Conservation (phyloP, 53 echinoderm and acorn worm species). For the Henricia sp. region DNA sequence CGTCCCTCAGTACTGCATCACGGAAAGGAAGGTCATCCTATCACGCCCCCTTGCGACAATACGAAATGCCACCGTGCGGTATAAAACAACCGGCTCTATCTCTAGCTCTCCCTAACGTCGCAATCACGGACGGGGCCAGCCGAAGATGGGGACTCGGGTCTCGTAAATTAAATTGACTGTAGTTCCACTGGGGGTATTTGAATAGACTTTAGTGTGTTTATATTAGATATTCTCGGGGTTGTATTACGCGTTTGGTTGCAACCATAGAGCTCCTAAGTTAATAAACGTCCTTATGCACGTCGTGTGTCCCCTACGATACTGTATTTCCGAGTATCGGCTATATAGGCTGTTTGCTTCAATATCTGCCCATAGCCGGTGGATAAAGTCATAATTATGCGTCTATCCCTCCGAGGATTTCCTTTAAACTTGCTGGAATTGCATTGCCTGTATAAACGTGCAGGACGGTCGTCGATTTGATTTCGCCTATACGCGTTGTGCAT, state of each 20-base stretch:
- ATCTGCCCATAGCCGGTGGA: not conserved
- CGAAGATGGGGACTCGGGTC: not conserved
- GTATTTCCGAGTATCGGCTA: not conserved
- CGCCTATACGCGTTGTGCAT: no score
- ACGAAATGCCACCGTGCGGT: not conserved
- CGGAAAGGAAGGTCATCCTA: not conserved
- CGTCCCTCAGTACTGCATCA: not conserved
- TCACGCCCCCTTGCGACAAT: conserved; percentile 12
- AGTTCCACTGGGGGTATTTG: conserved; percentile 9
- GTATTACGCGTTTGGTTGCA: not conserved
- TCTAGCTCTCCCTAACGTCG: not conserved
- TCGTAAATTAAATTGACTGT: not conserved
- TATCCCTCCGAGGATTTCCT: no score
- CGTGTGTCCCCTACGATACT: not conserved
- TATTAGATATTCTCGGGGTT: not conserved
- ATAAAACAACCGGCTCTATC: not conserved
- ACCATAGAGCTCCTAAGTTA: not conserved
- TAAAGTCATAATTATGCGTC: not conserved
- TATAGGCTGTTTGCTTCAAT: not conserved
- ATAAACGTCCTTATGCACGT: not conserved
- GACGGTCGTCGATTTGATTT: no score
- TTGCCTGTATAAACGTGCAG: no score
- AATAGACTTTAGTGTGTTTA: conserved; percentile 24
- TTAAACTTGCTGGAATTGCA: no score
- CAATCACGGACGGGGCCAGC: not conserved